Conservation (phyloP, 2,888 invertebrate genomes). For the Drosophila ezoana region DNA sequence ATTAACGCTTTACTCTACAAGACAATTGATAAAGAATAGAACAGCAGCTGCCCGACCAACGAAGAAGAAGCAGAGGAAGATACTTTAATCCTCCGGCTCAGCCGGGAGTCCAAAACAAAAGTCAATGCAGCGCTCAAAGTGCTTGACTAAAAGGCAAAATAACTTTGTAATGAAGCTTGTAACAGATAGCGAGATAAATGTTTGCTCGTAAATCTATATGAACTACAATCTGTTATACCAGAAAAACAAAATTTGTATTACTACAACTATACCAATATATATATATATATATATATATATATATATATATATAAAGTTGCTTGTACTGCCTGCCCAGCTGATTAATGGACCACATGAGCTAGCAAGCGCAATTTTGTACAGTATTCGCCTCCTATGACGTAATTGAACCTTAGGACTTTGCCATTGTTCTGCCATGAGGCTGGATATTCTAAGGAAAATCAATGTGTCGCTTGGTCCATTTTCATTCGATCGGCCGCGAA, state of each 20-base stretch:
- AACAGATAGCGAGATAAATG: slow-evolving; percentile 35
- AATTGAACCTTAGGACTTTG: too few species aligned
- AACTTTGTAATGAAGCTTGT: slow-evolving; percentile 29
- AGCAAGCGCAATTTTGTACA: too few species aligned
- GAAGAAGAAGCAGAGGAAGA: slow-evolving; percentile 7
- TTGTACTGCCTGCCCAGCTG: not conserved
- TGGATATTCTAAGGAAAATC: too few species aligned
- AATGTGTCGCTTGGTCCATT: too few species aligned
- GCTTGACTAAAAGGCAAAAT: not conserved
- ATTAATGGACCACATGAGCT: not conserved
- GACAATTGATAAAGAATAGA: slow-evolving; percentile 73
- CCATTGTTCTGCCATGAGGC: too few species aligned
- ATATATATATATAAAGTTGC: not conserved
- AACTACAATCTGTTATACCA: not conserved
- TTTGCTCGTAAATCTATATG: slow-evolving; percentile 7
- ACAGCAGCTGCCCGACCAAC: slow-evolving; percentile 17
- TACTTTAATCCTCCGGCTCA: slow-evolving; percentile 25
- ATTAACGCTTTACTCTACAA: slow-evolving; percentile 74
- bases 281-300: not conserved
- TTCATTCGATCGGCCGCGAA: too few species aligned
- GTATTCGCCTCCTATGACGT: too few species aligned
- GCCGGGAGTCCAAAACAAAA: slow-evolving; percentile 11
- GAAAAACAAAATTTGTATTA: not conserved
- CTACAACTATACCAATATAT: not conserved
- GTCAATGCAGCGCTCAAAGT: slow-evolving; percentile 36